Conservation (phyloP, 1,140 invertebrate genomes). For the Lepidostoma basale region DNA sequence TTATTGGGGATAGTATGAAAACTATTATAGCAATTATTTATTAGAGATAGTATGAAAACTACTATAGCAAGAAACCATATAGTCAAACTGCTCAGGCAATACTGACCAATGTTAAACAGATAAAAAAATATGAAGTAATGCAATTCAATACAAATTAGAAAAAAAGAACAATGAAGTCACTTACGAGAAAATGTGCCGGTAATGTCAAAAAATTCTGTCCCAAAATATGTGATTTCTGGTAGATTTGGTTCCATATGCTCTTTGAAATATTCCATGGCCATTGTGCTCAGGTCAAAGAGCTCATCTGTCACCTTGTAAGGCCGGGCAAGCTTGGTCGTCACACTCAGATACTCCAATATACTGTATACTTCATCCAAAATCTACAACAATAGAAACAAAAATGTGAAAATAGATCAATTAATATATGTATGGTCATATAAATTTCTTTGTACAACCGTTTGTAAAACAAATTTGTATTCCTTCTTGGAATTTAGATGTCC, state of each 20-base stretch:
- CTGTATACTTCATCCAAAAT: constrained; percentile 77
- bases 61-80: too few species aligned
- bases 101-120: too few species aligned
- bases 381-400: constrained; percentile 51
- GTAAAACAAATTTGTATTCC: too few species aligned
- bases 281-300: constrained; percentile 88
- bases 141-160: too few species aligned
- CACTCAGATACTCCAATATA: constrained; percentile 82
- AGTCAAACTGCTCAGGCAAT: too few species aligned
- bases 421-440: background rate
- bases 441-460: too few species aligned
- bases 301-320: constrained; percentile 90
- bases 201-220: constrained; percentile 79
- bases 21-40: too few species aligned
- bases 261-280: constrained; percentile 94
- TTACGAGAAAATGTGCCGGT: constrained; percentile 71
- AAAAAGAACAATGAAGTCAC: too few species aligned
- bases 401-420: background rate
- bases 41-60: too few species aligned
- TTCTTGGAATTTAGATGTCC: too few species aligned
- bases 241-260: constrained; percentile 86
- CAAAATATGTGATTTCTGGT: constrained; percentile 86
- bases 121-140: too few species aligned
- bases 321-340: constrained; percentile 77
- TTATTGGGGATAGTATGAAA: too few species aligned